Conservation (phyloP, 2,888 invertebrate genomes). For the Polydrusus tereticollis region DNA sequence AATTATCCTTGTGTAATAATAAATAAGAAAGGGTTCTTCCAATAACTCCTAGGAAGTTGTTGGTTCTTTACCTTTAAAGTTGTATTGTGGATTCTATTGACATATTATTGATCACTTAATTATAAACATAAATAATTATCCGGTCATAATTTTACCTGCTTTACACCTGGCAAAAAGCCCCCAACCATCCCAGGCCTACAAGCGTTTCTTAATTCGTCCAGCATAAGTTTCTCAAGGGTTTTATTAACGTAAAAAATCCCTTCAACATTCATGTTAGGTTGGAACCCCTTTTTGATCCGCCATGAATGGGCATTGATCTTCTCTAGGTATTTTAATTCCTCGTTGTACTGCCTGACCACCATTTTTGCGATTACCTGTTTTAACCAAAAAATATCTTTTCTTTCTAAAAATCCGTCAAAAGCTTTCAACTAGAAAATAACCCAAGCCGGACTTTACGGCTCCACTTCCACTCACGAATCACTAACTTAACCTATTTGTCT, state of each 20-base stretch:
- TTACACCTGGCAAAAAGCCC: conserved; percentile 97
- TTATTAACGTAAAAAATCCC: conserved; percentile 97
- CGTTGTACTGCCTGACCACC: conserved; percentile 92
- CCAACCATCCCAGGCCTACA: conserved; percentile 92
- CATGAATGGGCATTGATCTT: conserved; percentile 87
- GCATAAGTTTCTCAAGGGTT: conserved; percentile 93
- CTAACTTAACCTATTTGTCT: no score
- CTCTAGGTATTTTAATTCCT: conserved; percentile 94
- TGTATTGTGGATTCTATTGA: no score
- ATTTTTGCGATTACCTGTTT: conserved; percentile 72
- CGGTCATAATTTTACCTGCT: conserved; percentile 79
- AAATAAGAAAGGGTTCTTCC: not conserved
- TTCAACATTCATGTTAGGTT: conserved; percentile 99
- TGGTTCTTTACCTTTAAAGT: no score
- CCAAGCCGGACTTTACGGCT: no score
- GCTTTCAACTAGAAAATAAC: no score
- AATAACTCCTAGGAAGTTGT: no score
- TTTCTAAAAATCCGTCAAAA: no score
- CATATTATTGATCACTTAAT: no score
- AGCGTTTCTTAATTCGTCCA: conserved; percentile 93
- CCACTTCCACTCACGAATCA: no score
- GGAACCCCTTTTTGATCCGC: conserved; percentile 98
- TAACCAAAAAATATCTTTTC: not conserved
- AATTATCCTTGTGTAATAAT: no score
- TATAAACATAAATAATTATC: no score